phyloP scores from a whole-genome alignment of 2,888 invertebrate species.

The Erebia epiphron region DNA sequence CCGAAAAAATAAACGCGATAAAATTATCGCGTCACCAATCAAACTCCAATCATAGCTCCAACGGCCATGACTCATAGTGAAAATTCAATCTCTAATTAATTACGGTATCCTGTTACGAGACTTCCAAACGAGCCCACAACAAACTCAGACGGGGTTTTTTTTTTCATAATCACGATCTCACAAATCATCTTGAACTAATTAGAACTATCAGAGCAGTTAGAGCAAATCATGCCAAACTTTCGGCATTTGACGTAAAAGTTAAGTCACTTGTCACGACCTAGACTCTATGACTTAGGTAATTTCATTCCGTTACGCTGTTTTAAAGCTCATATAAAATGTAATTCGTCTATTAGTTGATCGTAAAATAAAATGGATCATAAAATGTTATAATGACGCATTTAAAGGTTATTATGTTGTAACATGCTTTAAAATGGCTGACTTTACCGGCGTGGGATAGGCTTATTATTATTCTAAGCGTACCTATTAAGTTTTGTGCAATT shows the following conservation, averaged over 20 bases:
- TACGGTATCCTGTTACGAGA: no score
- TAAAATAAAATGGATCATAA: conserved; percentile 20
- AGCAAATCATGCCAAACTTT: no score
- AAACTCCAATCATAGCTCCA: no score
- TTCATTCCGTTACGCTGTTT: conserved; percentile 8
- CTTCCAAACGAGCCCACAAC: no score
- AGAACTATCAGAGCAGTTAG: no score
- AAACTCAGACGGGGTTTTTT: no score
- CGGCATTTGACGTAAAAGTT: not conserved
- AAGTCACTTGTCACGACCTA: not conserved
- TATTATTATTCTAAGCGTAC: conserved; percentile 10
- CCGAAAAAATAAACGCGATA: no score
- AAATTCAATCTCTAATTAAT: no score
- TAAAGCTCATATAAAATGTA: conserved; percentile 10
- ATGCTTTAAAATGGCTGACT: conserved; percentile 28
- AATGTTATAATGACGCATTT: conserved; percentile 25
- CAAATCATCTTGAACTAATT: no score
- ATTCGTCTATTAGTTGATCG: conserved; percentile 17
- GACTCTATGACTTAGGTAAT: not conserved
- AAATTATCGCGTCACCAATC: no score
- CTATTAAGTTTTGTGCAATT: conserved; percentile 30
- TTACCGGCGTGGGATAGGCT: conserved; percentile 24
- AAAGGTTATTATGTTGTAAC: conserved; percentile 27
- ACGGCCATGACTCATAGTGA: no score
- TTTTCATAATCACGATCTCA: no score